A percentile compares a stretch with the other conserved stretches of the same genome.
Evolutionary conservation across 2,797 vertebrate species (phyloP).

Genomic region (Buceros bicornis): DNA sequence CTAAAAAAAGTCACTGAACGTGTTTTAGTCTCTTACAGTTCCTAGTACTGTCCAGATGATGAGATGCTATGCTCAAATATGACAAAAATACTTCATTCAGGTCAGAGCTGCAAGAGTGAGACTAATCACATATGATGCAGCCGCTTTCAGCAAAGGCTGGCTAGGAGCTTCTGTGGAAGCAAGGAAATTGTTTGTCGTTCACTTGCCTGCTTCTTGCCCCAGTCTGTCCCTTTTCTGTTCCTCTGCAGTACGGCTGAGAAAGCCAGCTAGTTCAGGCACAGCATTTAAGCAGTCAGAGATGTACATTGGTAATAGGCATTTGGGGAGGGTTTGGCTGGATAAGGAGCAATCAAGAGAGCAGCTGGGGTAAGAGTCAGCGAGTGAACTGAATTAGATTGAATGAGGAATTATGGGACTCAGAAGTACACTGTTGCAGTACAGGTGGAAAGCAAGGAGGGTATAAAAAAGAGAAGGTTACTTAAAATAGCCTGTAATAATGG

Average conservation of each 20-base stretch:
- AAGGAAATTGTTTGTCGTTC: not conserved
- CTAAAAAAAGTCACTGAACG: not conserved
- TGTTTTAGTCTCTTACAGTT: not conserved
- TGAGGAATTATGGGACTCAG: not conserved
- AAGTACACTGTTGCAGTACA: not conserved
- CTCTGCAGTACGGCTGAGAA: fast-evolving
- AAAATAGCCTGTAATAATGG: not conserved
- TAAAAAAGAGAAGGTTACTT: not conserved
- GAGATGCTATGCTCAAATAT: not conserved
- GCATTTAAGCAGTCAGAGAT: not conserved
- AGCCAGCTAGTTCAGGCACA: not conserved
- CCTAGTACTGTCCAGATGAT: not conserved
- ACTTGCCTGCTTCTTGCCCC: not conserved
- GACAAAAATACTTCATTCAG: not conserved
- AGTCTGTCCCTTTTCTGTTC: not conserved
- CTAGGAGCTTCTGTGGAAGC: not conserved
- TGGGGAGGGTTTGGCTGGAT: not conserved
- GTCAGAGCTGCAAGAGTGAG: not conserved
- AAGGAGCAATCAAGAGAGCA: not conserved
- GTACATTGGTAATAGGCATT: not conserved
- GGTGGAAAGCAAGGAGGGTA: not conserved
- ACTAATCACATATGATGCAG: not conserved
- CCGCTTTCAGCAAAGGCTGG: not conserved
- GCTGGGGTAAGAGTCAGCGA: not conserved
- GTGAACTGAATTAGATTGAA: not conserved